phyloP scores from a whole-genome alignment of 1,140 invertebrate species.

The Holcopasites calliopsidis region DNA sequence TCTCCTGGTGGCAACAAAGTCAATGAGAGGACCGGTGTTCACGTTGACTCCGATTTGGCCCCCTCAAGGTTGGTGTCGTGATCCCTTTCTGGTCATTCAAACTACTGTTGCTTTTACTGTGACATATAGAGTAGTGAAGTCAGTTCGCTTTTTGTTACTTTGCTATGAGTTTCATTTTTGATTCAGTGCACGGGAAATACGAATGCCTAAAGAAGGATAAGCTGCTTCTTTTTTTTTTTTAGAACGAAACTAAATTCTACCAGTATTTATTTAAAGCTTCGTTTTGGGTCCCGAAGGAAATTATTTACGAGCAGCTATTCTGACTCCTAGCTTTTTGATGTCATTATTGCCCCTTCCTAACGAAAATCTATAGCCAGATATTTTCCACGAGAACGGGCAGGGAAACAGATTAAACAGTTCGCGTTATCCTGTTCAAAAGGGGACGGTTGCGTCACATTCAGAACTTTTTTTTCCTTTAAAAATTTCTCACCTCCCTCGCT shows the following conservation, averaged over 20 bases:
- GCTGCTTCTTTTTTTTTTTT: not conserved
- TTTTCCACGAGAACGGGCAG: not conserved
- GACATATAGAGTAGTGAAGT: no score
- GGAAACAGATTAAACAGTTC: not conserved
- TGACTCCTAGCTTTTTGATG: no score
- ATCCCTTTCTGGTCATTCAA: constrained; percentile 3
- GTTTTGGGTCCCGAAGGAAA: no score
- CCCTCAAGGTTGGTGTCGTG: constrained; percentile 59
- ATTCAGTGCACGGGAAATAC: no score
- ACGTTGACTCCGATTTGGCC: not conserved
- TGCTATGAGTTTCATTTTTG: no score
- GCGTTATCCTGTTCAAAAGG: no score
- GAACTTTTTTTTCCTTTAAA: constrained; percentile 16
- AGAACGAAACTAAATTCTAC: no score
- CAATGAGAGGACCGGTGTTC: constrained; percentile 67
- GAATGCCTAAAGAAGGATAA: not conserved
- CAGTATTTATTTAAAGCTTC: no score
- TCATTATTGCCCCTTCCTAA: no score
- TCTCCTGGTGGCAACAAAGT: constrained; percentile 90
- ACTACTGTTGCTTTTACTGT: no score
- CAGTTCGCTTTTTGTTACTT: no score
- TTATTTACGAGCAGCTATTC: no score
- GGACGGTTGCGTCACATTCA: constrained; percentile 1
- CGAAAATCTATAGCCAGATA: not conserved
- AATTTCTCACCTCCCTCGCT: constrained; percentile 45